Conservation (phyloP, 1,140 invertebrate genomes). For the Phthorimaea operculella region DNA sequence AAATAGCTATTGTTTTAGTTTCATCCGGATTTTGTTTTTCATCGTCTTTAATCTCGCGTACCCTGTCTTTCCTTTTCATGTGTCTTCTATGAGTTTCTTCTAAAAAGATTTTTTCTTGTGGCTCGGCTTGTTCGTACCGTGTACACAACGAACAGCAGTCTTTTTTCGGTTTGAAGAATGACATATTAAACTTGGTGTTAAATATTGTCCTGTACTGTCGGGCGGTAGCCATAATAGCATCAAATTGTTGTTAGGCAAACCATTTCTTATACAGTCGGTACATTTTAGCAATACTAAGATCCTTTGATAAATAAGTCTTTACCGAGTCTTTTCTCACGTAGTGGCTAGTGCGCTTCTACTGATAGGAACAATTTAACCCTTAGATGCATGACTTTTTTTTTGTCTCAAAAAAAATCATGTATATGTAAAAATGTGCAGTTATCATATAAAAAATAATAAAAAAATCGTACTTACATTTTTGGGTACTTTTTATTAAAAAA, state of each 20-base stretch:
- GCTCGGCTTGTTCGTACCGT: not conserved
- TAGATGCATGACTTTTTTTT: too few relatives aligned
- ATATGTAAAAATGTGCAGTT: too few relatives aligned
- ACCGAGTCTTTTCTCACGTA: not conserved
- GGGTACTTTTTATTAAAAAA: too few relatives aligned
- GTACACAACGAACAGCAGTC: not conserved
- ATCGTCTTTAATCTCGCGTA: not conserved
- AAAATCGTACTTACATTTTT: too few relatives aligned
- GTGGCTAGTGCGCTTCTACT: too few relatives aligned
- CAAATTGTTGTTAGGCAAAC: constrained; percentile 10
- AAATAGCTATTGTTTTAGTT: not conserved
- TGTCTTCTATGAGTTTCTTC: not conserved
- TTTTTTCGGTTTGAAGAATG: constrained; percentile 12
- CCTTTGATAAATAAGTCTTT: not conserved
- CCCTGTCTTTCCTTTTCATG: not conserved
- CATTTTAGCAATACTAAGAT: not conserved
- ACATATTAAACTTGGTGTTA: constrained; percentile 15
- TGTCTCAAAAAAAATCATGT: too few relatives aligned
- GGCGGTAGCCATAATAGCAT: constrained; percentile 10
- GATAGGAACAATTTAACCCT: too few relatives aligned
- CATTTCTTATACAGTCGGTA: constrained; percentile 5
- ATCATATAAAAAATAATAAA: too few relatives aligned
- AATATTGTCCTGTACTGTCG: constrained; percentile 16
- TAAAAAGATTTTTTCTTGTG: not conserved
- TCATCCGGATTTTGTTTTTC: not conserved